Evolutionary conservation across 2,797 vertebrate species (phyloP).

Genomic region (Poecilia picta): DNA sequence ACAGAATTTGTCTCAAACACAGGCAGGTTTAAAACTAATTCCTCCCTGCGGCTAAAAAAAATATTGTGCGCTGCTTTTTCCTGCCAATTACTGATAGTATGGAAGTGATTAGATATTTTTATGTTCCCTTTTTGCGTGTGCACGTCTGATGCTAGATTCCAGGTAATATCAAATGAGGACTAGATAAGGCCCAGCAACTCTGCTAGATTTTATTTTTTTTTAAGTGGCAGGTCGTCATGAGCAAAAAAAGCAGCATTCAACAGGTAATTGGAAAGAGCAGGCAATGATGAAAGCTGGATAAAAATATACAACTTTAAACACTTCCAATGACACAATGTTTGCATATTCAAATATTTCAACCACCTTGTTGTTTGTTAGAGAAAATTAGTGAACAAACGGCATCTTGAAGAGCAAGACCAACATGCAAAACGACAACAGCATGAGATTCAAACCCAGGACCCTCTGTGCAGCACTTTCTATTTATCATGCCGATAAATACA

Average conservation of each 20-base stretch:
- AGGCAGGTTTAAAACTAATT: conserved; percentile 8
- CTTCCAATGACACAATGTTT: neutral
- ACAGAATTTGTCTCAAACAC: conserved; percentile 8
- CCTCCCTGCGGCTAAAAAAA: conserved; percentile 25
- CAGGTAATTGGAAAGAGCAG: conserved; percentile 13
- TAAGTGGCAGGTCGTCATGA: conserved; percentile 14
- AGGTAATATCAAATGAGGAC: neutral
- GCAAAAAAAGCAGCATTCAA: conserved; percentile 6
- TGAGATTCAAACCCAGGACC: neutral
- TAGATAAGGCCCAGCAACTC: conserved; percentile 8
- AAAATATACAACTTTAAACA: neutral
- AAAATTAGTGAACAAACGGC: too few species aligned
- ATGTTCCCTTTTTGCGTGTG: conserved; percentile 13
- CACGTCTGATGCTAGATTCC: neutral
- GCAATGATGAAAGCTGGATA: neutral
- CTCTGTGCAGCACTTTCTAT: neutral
- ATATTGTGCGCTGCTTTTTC: conserved; percentile 23
- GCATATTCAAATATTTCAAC: neutral
- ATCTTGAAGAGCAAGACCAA: neutral
- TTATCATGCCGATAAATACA: neutral
- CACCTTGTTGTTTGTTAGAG: too few species aligned
- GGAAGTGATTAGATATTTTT: conserved; percentile 7
- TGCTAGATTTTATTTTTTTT: conserved; percentile 4
- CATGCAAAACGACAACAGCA: neutral
- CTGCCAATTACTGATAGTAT: conserved; percentile 33